These are phyloP conservation scores for Coreius guichenoti DNA, from an alignment of 2,797 vertebrate species.

Conservation along the genomic window DNA sequence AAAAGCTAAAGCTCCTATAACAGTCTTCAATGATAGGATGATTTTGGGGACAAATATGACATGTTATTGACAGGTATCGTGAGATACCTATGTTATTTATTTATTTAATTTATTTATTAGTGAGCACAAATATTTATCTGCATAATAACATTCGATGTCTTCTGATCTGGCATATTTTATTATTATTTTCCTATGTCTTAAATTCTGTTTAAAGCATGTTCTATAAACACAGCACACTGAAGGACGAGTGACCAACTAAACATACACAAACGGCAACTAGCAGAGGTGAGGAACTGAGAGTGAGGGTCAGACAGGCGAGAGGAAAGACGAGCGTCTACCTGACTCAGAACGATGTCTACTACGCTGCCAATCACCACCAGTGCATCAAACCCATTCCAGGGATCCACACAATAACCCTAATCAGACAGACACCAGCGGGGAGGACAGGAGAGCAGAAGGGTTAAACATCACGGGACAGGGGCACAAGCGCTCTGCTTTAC, in stretches of 20 bases:
- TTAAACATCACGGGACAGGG: slow-evolving; percentile 40
- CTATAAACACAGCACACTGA: slow-evolving; percentile 8
- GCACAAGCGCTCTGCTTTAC: not conserved
- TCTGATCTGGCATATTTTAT: not conserved
- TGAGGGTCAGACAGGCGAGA: slow-evolving; percentile 73
- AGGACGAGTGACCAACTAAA: slow-evolving; percentile 7
- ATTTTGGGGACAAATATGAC: not conserved
- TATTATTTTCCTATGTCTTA: not conserved
- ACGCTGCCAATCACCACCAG: slow-evolving; percentile 99
- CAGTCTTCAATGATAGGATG: not conserved
- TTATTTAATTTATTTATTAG: no score
- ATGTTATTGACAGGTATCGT: not conserved
- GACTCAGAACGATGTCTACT: slow-evolving; percentile 99
- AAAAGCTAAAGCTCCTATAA: not conserved
- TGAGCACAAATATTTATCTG: not conserved
- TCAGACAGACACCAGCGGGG: slow-evolving; percentile 68
- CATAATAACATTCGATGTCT: not conserved
- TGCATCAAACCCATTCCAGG: slow-evolving; percentile 99
- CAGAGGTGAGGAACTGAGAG: slow-evolving; percentile 69
- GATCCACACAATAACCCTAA: slow-evolving; percentile 98
- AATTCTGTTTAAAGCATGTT: not conserved
- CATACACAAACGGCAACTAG: slow-evolving; percentile 60
- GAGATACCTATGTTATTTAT: not conserved
- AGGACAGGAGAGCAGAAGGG: slow-evolving; percentile 37
- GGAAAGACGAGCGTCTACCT: slow-evolving; percentile 82